Percentiles rank a stretch among this genome's conserved stretches.
Evolutionary conservation across 1,140 invertebrate genomes (phyloP).

Genomic region (Orius insidiosus): DNA sequence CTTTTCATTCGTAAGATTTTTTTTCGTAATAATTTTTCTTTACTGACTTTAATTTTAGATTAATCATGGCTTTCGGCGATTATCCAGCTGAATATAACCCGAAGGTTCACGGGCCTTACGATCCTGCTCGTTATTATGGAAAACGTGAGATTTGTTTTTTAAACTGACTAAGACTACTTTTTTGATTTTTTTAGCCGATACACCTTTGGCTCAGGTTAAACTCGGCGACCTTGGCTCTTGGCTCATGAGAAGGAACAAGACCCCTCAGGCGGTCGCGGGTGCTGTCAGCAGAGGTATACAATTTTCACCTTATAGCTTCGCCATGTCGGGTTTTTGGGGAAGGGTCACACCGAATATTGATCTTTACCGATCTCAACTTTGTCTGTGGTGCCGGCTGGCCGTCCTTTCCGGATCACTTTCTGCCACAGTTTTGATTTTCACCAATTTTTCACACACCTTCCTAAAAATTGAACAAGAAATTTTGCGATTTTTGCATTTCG

Average conservation of each 20-base stretch:
- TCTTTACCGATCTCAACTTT: too few species aligned
- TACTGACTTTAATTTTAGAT: constrained; percentile 1
- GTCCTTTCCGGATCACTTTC: too few species aligned
- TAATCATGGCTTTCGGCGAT: constrained; percentile 54
- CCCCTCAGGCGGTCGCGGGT: constrained; percentile 40
- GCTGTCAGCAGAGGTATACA: constrained; percentile 58
- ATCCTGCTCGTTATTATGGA: constrained; percentile 81
- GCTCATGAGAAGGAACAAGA: constrained; percentile 65
- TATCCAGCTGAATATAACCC: constrained; percentile 79
- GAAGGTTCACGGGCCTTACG: constrained; percentile 77
- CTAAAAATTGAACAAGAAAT: too few species aligned
- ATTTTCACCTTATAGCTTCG: too few species aligned
- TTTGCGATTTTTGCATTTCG: too few species aligned
- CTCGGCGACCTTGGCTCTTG: constrained; percentile 61
- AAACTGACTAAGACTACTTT: too few species aligned
- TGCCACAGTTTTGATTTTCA: too few species aligned
- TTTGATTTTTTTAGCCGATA: constrained; percentile 72
- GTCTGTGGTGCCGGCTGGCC: too few species aligned
- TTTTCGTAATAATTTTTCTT: neutral
- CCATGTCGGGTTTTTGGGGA: too few species aligned
- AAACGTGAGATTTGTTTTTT: constrained; percentile 47
- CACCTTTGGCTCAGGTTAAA: constrained; percentile 71
- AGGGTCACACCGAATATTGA: too few species aligned
- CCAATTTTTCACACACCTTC: too few species aligned
- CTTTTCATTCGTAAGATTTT: neutral